These are phyloP conservation scores for Drosophila maculinotata DNA, from an alignment of 2,888 invertebrate genomes.

Conservation along the genomic window DNA sequence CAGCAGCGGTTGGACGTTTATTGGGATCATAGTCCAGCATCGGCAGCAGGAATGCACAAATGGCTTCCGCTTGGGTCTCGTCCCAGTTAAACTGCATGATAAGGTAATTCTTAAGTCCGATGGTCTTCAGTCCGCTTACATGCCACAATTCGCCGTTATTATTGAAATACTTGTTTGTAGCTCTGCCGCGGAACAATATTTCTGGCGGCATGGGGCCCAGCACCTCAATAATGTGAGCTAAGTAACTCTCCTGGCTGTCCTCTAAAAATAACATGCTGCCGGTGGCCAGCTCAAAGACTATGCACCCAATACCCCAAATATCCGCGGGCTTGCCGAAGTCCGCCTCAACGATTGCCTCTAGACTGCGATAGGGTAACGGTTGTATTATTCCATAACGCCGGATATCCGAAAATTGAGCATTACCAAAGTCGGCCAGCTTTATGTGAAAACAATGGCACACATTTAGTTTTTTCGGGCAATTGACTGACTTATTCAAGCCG, in stretches of 20 bases:
- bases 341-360: slow-evolving; percentile 97
- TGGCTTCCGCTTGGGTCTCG: slow-evolving; percentile 93
- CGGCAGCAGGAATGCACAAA: slow-evolving; percentile 96
- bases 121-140: slow-evolving; percentile 96
- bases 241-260: slow-evolving; percentile 99
- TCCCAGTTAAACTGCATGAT: slow-evolving; percentile 93
- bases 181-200: no score
- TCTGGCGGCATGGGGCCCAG: slow-evolving; percentile 94
- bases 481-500: rapidly evolving
- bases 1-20: slow-evolving; percentile 95
- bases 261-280: no score
- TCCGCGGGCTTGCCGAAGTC: slow-evolving; percentile 98
- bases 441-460: slow-evolving; percentile 90
- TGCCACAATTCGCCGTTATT: slow-evolving; percentile 96
- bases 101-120: slow-evolving; percentile 88
- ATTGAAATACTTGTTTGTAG: slow-evolving; percentile 90
- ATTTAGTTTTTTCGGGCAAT: slow-evolving; percentile 89
- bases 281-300: slow-evolving; percentile 99
- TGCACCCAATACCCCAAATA: slow-evolving; percentile 99
- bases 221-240: slow-evolving; percentile 98
- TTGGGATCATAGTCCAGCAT: slow-evolving; percentile 98
- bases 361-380: slow-evolving; percentile 97
- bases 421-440: slow-evolving; percentile 98
- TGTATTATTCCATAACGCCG: slow-evolving; percentile 93
- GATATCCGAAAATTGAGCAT: slow-evolving; percentile 98